These are phyloP conservation scores for Drosophila quinaria DNA, from an alignment of 2,888 invertebrate genomes.

Conservation along the genomic window DNA sequence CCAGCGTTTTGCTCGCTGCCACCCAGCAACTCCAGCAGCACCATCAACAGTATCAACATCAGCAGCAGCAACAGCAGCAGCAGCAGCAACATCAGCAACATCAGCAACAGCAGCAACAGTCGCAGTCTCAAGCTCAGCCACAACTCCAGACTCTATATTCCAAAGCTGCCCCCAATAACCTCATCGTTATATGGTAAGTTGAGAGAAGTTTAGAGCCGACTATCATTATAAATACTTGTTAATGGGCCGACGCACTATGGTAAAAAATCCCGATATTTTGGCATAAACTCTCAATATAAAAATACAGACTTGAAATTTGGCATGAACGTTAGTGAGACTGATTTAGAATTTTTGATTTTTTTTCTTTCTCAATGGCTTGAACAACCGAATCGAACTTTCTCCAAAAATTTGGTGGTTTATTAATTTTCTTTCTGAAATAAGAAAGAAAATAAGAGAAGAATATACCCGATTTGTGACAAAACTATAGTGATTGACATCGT, in stretches of 20 bases:
- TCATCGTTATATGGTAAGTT: conserved; percentile 56
- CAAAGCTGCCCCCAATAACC: conserved; percentile 39
- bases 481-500: too few relatives aligned
- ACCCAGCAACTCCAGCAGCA: conserved; percentile 69
- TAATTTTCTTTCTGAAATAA: too few relatives aligned
- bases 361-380: too few relatives aligned
- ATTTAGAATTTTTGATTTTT: too few relatives aligned
- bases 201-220: not conserved
- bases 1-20: conserved; percentile 69
- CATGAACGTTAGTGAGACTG: too few relatives aligned
- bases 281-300: too few relatives aligned
- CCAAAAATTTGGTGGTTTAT: not conserved
- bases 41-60: conserved; percentile 55
- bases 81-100: conserved; percentile 29
- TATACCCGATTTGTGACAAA: not conserved
- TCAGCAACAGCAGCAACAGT: not conserved
- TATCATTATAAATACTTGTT: not conserved
- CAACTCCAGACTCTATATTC: conserved; percentile 44
- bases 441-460: not conserved
- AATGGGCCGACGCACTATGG: too few relatives aligned
- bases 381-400: too few relatives aligned
- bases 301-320: too few relatives aligned
- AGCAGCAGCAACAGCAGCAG: conserved; percentile 67
- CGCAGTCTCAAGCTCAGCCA: not conserved
- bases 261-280: too few relatives aligned